A percentile compares a stretch with the other conserved stretches of the same genome.
Conservation (phyloP, 2,797 vertebrate genomes). For the Aotus griseimembra region DNA sequence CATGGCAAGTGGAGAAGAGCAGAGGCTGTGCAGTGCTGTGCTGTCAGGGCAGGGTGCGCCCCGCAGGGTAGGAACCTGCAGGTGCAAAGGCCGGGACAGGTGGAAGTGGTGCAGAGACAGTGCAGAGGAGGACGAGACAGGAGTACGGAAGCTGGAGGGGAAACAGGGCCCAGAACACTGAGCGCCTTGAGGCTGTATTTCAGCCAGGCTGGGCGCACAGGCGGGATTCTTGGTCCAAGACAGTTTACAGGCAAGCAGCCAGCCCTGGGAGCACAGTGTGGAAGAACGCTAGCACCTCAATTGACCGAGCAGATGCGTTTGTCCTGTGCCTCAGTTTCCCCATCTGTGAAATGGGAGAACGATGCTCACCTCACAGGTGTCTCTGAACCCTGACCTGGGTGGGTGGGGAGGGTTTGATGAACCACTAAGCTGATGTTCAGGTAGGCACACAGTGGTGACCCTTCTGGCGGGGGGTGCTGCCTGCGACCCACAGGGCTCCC, state of each 20-base stretch:
- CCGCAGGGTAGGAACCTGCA: not conserved
- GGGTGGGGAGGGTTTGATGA: too few species aligned
- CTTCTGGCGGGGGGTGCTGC: too few species aligned
- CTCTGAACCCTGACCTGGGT: not conserved
- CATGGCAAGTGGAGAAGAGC: not conserved
- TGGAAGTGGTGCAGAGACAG: not conserved
- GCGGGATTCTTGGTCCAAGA: fast-evolving
- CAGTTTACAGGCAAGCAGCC: not conserved
- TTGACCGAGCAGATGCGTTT: not conserved
- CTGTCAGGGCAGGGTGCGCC: not conserved
- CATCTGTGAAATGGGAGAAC: not conserved
- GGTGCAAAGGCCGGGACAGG: not conserved
- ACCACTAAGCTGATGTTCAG: too few species aligned
- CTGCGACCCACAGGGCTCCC: too few species aligned
- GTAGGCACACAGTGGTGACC: not conserved
- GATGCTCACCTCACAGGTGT: not conserved
- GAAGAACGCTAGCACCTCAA: too few species aligned
- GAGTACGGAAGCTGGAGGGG: fast-evolving
- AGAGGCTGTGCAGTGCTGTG: fast-evolving
- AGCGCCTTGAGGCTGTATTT: not conserved
- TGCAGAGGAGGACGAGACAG: not conserved
- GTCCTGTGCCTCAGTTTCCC: not conserved
- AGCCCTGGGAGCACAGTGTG: not conserved
- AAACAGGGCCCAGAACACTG: not conserved
- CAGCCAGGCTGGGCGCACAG: fast-evolving